phyloP scores from a whole-genome alignment of 2,797 vertebrate genomes.

The Potorous gilbertii region DNA sequence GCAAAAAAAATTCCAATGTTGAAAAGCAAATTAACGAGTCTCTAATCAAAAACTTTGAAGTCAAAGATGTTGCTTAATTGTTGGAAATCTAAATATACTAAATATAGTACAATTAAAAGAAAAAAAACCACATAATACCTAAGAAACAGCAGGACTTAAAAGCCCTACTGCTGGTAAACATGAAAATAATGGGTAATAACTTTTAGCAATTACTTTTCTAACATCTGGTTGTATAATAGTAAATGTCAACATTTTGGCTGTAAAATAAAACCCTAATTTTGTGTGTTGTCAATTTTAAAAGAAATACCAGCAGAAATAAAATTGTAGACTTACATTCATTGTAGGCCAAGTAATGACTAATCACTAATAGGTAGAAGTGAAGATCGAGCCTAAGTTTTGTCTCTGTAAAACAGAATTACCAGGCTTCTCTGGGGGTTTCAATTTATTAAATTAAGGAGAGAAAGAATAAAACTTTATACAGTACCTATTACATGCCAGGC shows the following conservation, averaged over 20 bases:
- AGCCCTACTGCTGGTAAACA: neutral
- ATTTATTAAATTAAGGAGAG: neutral
- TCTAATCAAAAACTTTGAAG: conserved; percentile 43
- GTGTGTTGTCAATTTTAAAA: neutral
- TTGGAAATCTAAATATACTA: conserved; percentile 1
- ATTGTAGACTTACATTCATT: conserved; percentile 16
- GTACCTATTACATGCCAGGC: neutral
- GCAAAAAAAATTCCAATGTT: neutral
- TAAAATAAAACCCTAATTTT: conserved; percentile 21
- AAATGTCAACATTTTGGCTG: conserved; percentile 8
- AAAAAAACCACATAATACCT: neutral
- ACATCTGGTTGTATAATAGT: neutral
- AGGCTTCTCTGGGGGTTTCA: conserved; percentile 7
- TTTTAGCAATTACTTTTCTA: conserved; percentile 29
- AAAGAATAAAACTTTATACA: neutral
- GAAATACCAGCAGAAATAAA: neutral
- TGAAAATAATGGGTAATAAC: neutral
- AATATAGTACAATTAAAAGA: conserved; percentile 51
- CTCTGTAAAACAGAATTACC: conserved; percentile 7
- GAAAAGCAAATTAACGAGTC: conserved; percentile 33
- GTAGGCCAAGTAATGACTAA: conserved; percentile 3
- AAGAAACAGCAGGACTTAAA: neutral
- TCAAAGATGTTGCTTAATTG: conserved; percentile 20
- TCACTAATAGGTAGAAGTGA: neutral
- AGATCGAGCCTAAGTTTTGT: neutral